Conservation (phyloP, 1,140 invertebrate genomes). For the Gonioctena quinquepunctata region DNA sequence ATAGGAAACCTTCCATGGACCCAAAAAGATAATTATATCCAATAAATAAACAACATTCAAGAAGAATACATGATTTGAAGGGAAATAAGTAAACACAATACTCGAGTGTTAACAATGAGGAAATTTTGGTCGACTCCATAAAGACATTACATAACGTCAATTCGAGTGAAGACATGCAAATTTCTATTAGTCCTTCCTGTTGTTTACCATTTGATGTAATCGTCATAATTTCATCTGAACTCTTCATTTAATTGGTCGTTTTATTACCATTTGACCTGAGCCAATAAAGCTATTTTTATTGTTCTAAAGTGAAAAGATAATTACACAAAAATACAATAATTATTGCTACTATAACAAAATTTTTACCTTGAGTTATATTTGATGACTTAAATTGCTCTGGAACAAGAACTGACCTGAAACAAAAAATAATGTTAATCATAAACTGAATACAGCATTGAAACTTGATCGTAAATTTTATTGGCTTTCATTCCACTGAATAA, state of each 20-base stretch:
- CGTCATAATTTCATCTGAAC: slow-evolving; percentile 27
- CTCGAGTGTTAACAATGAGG: too few species aligned
- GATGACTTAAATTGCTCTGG: slow-evolving; percentile 16
- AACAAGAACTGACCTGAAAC: slow-evolving; percentile 23
- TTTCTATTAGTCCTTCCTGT: slow-evolving; percentile 40
- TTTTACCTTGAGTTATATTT: slow-evolving; percentile 17
- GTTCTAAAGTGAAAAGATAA: slow-evolving; percentile 7
- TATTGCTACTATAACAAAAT: not conserved
- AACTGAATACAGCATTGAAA: not conserved
- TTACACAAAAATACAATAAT: slow-evolving; percentile 2
- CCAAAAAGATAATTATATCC: too few species aligned
- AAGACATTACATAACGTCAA: slow-evolving; percentile 15
- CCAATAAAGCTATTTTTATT: slow-evolving; percentile 27
- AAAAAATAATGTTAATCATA: not conserved
- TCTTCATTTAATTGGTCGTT: slow-evolving; percentile 28
- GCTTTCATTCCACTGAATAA: too few species aligned
- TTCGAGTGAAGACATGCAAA: slow-evolving; percentile 34
- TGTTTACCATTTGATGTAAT: slow-evolving; percentile 36
- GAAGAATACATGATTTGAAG: too few species aligned
- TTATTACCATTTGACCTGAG: slow-evolving; percentile 33
- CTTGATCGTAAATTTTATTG: too few species aligned
- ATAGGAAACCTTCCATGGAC: too few species aligned
- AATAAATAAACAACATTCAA: too few species aligned
- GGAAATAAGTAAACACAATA: too few species aligned
- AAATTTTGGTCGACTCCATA: not conserved